phyloP scores from a whole-genome alignment of 2,113 vertebrate species.

The Odocoileus hemionus region DNA sequence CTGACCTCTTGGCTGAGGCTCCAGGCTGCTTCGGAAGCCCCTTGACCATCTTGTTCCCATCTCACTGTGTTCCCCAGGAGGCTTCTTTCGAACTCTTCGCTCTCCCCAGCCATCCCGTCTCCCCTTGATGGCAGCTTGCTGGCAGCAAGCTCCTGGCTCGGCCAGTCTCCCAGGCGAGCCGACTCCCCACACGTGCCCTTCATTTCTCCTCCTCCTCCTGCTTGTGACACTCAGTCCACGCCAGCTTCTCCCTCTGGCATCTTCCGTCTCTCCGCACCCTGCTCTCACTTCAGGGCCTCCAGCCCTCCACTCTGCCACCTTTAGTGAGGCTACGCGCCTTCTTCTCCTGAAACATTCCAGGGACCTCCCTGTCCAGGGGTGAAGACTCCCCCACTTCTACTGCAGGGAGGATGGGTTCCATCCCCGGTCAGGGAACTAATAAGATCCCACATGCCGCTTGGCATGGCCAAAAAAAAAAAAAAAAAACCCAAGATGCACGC shows the following conservation, averaged over 20 bases:
- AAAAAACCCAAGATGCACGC: not conserved
- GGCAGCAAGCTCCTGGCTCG: not conserved
- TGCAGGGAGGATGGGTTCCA: not conserved
- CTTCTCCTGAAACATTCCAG: not conserved
- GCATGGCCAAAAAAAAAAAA: not conserved
- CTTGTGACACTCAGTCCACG: not conserved
- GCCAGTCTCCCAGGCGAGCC: not conserved
- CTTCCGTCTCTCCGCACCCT: not conserved
- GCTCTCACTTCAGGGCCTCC: not conserved
- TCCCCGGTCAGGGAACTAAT: not conserved
- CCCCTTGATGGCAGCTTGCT: not conserved
- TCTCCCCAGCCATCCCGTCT: not conserved
- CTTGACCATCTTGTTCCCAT: not conserved
- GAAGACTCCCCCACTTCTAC: not conserved
- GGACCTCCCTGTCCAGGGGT: not conserved
- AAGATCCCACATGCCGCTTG: not conserved
- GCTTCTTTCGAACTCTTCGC: not conserved
- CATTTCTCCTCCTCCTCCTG: not conserved
- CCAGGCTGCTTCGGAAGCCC: not conserved
- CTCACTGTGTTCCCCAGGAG: not conserved
- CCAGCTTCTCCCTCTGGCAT: not conserved
- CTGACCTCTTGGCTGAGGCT: not conserved
- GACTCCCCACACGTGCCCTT: accelerated
- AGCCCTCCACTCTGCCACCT: not conserved
- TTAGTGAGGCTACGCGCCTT: accelerated